Evolutionary conservation across 2,797 vertebrate genomes (phyloP).

Genomic region (Babyrousa celebensis): DNA sequence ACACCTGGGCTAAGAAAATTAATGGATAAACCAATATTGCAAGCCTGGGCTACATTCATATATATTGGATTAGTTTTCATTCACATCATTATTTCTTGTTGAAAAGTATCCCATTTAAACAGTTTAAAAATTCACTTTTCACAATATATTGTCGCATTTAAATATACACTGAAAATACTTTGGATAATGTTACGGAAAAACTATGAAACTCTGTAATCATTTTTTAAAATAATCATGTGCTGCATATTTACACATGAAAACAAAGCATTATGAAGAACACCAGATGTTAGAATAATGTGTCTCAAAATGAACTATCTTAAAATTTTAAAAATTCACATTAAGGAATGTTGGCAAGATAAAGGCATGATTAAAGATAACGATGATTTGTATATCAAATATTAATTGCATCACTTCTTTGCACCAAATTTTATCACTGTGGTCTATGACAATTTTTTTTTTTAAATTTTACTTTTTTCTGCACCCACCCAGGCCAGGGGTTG

Average conservation of each 20-base stretch:
- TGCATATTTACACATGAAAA: conserved; percentile 55
- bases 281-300: conserved; percentile 59
- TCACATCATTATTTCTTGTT: conserved; percentile 82
- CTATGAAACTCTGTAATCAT: not conserved
- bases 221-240: conserved; percentile 55
- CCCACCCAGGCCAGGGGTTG: no score
- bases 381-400: conserved; percentile 77
- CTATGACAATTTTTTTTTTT: conserved; percentile 53
- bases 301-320: conserved; percentile 72
- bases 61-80: conserved; percentile 90
- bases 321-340: conserved; percentile 67
- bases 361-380: conserved; percentile 87
- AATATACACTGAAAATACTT: conserved; percentile 73
- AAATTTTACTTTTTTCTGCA: no score
- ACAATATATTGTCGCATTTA: conserved; percentile 65
- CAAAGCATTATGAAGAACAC: not conserved
- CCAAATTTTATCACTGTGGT: conserved; percentile 88
- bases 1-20: conserved; percentile 89
- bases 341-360: conserved; percentile 80
- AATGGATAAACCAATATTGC: conserved; percentile 86
- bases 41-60: conserved; percentile 87
- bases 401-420: conserved; percentile 83
- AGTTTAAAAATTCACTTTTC: conserved; percentile 78
- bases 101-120: conserved; percentile 82
- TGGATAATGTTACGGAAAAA: conserved; percentile 58